Conservation (phyloP, 2,797 vertebrate genomes). For the Bovichtus diacanthus region DNA sequence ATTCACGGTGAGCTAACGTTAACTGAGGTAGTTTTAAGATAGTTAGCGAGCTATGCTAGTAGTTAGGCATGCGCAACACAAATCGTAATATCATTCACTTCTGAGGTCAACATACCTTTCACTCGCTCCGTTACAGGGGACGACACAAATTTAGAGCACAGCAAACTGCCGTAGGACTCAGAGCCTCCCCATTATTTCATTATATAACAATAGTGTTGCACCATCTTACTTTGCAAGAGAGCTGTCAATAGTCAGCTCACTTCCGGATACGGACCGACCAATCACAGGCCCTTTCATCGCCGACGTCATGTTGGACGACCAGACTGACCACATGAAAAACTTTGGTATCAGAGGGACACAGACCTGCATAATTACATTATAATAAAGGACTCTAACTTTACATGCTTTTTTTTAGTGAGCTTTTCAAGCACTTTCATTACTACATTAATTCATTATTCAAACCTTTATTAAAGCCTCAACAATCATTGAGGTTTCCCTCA, state of each 20-base stretch:
- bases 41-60: constrained; percentile 32
- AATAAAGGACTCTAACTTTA: background rate
- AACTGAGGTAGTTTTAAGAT: constrained; percentile 11
- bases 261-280: constrained; percentile 65
- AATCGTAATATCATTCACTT: too few relatives aligned
- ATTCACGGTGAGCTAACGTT: background rate
- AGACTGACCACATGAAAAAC: background rate
- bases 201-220: constrained; percentile 11
- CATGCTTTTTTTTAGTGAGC: background rate
- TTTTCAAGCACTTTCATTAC: background rate
- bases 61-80: background rate
- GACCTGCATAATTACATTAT: background rate
- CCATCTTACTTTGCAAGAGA: constrained; percentile 27
- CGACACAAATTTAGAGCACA: background rate
- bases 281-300: constrained; percentile 26
- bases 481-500: too few relatives aligned
- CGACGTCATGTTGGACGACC: constrained; percentile 58
- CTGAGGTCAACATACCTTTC: constrained; percentile 28
- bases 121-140: constrained; percentile 20
- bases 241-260: constrained; percentile 69
- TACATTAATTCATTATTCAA: too few relatives aligned
- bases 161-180: constrained; percentile 13
- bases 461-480: too few relatives aligned
- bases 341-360: too few relatives aligned
- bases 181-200: constrained; percentile 15